Base-by-base conservation (phyloP, 2,113 vertebrate genomes). In the Neotragus moschatus region DNA sequence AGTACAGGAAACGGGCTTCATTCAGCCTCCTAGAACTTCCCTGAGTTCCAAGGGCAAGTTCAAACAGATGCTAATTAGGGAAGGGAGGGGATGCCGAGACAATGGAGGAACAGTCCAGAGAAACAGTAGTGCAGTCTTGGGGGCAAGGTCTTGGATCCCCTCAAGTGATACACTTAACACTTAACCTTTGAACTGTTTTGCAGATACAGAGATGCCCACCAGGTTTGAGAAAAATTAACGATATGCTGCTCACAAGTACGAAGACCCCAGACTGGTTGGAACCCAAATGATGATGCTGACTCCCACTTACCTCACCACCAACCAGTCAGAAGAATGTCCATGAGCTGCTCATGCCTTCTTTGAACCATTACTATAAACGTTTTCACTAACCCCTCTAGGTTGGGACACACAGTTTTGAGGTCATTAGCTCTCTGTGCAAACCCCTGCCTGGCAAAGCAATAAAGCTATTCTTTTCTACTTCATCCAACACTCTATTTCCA, bases 271-370 rank as follows among this genome's bases (percentile, higher is more conserved):
- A 21, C 47, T 11, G 1, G 17, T 12, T 80, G 77, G 77, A 80
- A 33, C 47, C 28, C 10, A 30, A 49, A 51, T 49, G 77, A 49
- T 7, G 5, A 21, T 51, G 16, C 77, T 80, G 28, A 19, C 28
- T 49, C 77, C 10, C 77, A 33, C 28, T 49, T 33, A 49, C 10
- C 16, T 80, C 47, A 49, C 75, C 75, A 49, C 45, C 15, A 49
- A 17, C 45, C 75, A 49, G 45, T 49, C 75, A 80, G 77, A 80
- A 80, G 45, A 33, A 49, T 33, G 47, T 21, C 28, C 77, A 80
- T 0, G 0, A 80, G 30, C 10, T 49, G 28, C 19, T 1, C 77
- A 80, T 3, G 2, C 28, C 77, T 16, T 7, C 77, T 80, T 49
- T 33, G 45, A 49, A n/a, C 77, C 28, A 80, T 80, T 21, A 51